Base-by-base conservation (phyloP, 1,140 invertebrate genomes). In the Diplogasteroides magnus region DNA sequence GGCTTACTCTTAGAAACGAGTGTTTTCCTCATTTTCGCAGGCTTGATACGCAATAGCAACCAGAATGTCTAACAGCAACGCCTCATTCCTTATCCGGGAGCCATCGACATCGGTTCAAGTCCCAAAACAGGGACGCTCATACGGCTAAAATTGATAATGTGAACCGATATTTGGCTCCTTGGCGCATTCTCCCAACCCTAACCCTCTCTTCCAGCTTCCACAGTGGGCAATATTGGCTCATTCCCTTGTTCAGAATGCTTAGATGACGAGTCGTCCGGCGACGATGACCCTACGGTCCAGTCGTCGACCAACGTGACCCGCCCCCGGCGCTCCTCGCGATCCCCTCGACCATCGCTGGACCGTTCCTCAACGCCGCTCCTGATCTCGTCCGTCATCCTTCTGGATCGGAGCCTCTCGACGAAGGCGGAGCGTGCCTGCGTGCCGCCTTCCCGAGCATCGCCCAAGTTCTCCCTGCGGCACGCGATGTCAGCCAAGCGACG, bases 251-350 rank as follows among this genome's bases (percentile, higher is more conserved):
- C 37, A 48, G 37, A 48, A 19, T 48, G 6, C 6, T 11, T 48
- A 31, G 92, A 92, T 76, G 91, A 93, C 85, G 91, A 93, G 78
- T 91, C 91, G 0, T 90, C 88, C 88, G 69, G 71, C 19, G 83
- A 83, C 67, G 81, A 79, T 19, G 87, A 88, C 0, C 88, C 88
- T 56, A 84, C 84, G 67, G 84, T 84, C n/a, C 83, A 84, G 74
- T 83, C 84, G 26, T 83, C 84, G 62, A 77, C 80, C 11, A 79
- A 82, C 68, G 74, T 82, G 48, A 71, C 67, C 58, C 69, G 64
- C n/a, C 56, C 48, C 15, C 68, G 58, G 29, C 58, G 70, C n/a
- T 27, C 26, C 13, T 58, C 71, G n/a, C 29, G 57, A 68, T n/a
- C 59, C 66, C 0, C 66, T 6, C 19, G 19, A n/a, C 19, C n/a